Conservation (phyloP, 2,113 vertebrate species). For the Hippocampus abdominalis region DNA sequence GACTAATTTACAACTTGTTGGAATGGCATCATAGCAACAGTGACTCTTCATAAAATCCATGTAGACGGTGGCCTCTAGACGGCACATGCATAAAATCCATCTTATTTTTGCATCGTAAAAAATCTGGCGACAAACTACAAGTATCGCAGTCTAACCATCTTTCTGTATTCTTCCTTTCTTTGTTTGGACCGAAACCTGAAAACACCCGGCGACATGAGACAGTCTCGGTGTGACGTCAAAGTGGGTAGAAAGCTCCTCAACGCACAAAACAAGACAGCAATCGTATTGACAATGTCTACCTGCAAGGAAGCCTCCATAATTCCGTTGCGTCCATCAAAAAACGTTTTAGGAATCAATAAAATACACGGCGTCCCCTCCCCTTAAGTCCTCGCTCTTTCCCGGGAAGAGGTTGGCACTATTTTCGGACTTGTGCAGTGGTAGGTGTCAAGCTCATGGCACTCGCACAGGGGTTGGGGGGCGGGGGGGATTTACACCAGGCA, state of each 20-base stretch:
- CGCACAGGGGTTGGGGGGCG: not conserved
- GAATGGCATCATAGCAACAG: conserved; percentile 87
- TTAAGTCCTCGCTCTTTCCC: conserved; percentile 34
- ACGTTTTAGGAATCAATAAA: conserved; percentile 3
- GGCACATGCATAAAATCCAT: not conserved
- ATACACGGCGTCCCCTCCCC: not conserved
- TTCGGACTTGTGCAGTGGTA: conserved; percentile 54
- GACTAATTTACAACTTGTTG: conserved; percentile 83
- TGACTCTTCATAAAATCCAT: conserved; percentile 92
- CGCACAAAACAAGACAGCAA: not conserved
- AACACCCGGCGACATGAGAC: not conserved
- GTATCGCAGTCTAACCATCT: conserved; percentile 8
- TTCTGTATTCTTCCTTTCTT: conserved; percentile 18
- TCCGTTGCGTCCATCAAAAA: conserved; percentile 38
- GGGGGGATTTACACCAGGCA: conserved; percentile 22
- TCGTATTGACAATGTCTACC: conserved; percentile 27
- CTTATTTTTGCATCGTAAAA: too few species aligned
- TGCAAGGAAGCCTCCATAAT: conserved; percentile 49
- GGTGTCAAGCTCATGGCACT: conserved; percentile 24
- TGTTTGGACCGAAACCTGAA: conserved; percentile 33
- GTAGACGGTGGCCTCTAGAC: conserved; percentile 74
- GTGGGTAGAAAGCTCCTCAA: not conserved
- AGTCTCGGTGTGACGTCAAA: conserved; percentile 12
- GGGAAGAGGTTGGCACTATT: conserved; percentile 56
- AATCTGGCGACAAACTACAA: too few species aligned